Evolutionary conservation across 1,140 invertebrate genomes (phyloP), one percentile per base, ranked within the genome.

Genomic region (Glossosoma conforme): DNA sequence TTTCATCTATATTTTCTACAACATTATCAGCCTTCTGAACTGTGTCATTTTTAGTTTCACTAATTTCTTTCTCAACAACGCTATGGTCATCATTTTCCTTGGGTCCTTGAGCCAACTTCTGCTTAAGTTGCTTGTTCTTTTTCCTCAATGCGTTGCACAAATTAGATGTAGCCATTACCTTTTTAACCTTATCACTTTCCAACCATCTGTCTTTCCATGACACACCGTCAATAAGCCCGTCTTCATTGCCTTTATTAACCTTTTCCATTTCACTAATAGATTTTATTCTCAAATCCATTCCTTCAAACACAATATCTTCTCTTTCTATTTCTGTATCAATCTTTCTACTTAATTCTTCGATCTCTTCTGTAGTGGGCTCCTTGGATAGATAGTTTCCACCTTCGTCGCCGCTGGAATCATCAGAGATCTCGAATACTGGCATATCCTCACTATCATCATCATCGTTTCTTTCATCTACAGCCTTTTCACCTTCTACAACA

Each of bases 101-200:
- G 6, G 66, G 67, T 11, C 59, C 53, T 54, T 69, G 65, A 52
- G 64, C 63, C 38, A 73, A 49, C 28, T 69, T 71, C 30, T 63
- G 74, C 56, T 79, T 78, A 14, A 77, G 63, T 57, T 78, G 71
- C 54, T 69, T 78, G 56, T 79, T 78, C 61, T 79, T 80, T 57
- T 77, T 78, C 44, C 77, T 65, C 14, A 80, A 59, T 43, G 76
- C 75, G 54, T 78, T 79, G 11, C 77, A 64, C 28, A 80, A 66
- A 20, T 71, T 73, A 8, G 77, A 70, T 10, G 72, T 77, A 2
- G 66, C 73, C 28, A 80, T 55, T 6, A 80, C 75, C 54, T 65
- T 73, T 59, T 74, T 78, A 1, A 79, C 77, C 62, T 78, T 80
- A 19, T 65, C 72, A 52, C 77, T 79, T 24, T 67, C 65, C 19